Conservation (phyloP, 2,797 vertebrate species). For the Spinibarbus caldwelli region DNA sequence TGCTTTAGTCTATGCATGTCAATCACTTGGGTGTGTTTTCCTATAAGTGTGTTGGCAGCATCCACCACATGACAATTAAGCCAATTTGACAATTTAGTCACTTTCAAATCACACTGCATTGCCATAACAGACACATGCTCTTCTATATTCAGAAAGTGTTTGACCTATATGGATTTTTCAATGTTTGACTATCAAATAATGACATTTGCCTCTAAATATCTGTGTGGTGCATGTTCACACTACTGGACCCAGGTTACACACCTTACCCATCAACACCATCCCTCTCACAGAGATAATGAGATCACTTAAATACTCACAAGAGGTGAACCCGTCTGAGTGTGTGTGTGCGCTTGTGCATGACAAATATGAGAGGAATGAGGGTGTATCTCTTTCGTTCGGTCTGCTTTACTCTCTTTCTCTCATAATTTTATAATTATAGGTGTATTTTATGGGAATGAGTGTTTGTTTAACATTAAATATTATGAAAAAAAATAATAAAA, state of each 20-base stretch:
- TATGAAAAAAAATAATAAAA: no score
- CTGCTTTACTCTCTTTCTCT: constrained; percentile 7
- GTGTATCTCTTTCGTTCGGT: constrained; percentile 25
- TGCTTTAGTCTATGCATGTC: background rate
- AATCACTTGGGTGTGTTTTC: constrained; percentile 17
- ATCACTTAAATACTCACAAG: constrained; percentile 13
- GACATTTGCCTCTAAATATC: background rate
- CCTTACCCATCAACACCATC: background rate
- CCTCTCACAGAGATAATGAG: background rate
- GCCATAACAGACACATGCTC: background rate
- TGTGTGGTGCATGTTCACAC: background rate
- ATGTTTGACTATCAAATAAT: background rate
- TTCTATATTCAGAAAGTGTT: background rate
- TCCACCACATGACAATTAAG: background rate
- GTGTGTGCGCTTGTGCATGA: constrained; percentile 58
- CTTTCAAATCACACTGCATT: background rate
- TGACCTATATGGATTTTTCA: background rate
- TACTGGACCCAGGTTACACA: background rate
- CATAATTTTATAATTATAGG: background rate
- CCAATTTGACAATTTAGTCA: background rate
- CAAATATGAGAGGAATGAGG: constrained; percentile 52
- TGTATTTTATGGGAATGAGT: background rate
- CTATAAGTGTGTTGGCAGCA: background rate
- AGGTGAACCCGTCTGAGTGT: constrained; percentile 45
- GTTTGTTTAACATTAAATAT: background rate